A percentile compares a stretch with the other conserved stretches of the same genome.
These are phyloP conservation scores for Drosophila subobscura DNA, from an alignment of 1,140 invertebrate genomes.

Conservation along the genomic window DNA sequence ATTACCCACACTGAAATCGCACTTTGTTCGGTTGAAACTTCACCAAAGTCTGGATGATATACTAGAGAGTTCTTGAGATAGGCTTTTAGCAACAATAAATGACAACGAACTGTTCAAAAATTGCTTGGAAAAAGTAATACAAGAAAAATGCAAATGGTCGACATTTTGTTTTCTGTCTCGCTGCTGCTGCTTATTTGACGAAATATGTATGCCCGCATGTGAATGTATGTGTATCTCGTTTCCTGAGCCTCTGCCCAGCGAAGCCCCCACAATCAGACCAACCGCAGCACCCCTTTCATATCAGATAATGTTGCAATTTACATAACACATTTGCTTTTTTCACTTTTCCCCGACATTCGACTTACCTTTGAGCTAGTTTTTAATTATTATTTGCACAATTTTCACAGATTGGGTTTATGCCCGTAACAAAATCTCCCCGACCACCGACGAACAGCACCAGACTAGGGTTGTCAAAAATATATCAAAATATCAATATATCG, in stretches of 20 bases:
- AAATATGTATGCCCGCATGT: constrained; percentile 28
- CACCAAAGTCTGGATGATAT: background rate
- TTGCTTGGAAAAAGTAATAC: constrained; percentile 45
- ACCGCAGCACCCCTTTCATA: background rate
- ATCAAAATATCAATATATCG: constrained; percentile 21
- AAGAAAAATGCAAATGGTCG: constrained; percentile 71
- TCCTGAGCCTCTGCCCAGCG: constrained; percentile 47
- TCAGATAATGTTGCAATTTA: too few species aligned
- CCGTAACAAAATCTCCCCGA: constrained; percentile 68
- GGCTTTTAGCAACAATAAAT: constrained; percentile 6
- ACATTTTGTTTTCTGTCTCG: constrained; percentile 81
- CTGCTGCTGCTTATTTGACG: constrained; percentile 68
- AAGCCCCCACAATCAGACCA: constrained; percentile 40
- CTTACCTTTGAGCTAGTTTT: constrained; percentile 42
- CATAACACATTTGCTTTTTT: too few species aligned
- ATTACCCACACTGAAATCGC: constrained; percentile 35
- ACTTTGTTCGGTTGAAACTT: constrained; percentile 11
- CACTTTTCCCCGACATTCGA: too few species aligned
- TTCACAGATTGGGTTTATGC: constrained; percentile 59
- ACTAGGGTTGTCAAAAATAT: background rate
- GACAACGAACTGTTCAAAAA: constrained; percentile 22
- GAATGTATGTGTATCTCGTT: constrained; percentile 52
- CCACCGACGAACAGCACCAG: constrained; percentile 40
- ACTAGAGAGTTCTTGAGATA: too few species aligned
- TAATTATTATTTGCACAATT: constrained; percentile 60